These are phyloP conservation scores for Macropodus opercularis DNA, from an alignment of 2,797 vertebrate species.

Conservation along the genomic window DNA sequence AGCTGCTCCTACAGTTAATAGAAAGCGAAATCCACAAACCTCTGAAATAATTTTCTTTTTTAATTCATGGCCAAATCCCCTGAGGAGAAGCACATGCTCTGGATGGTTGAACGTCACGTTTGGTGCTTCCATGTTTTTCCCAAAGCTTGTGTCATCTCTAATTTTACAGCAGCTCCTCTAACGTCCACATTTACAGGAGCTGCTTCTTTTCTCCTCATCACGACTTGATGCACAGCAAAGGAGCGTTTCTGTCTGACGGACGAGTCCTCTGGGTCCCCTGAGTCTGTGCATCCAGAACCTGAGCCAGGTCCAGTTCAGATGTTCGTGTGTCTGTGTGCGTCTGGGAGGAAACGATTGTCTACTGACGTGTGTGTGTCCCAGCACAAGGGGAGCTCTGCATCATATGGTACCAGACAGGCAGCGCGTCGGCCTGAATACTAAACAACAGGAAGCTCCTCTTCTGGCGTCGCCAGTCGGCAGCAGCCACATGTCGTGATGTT, in stretches of 20 bases:
- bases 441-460: constrained; percentile 64
- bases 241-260: no score
- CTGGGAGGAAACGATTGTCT: constrained; percentile 10
- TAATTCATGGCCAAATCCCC: background rate
- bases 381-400: constrained; percentile 65
- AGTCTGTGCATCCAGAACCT: no score
- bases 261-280: no score
- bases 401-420: constrained; percentile 68
- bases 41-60: constrained; percentile 7
- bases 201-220: no score
- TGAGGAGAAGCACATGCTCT: background rate
- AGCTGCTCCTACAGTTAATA: background rate
- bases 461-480: constrained; percentile 40
- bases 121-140: no score
- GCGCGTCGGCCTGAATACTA: constrained; percentile 70
- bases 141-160: no score
- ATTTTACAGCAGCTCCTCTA: no score
- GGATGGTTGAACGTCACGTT: background rate
- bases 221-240: no score
- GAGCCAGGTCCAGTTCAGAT: no score
- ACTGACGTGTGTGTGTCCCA: constrained; percentile 11
- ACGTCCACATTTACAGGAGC: no score
- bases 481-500: no score
- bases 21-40: background rate
- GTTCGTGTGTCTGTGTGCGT: constrained; percentile 9